Base-by-base conservation (phyloP, 2,797 vertebrate species). In the Platyrinchus mystaceus region DNA sequence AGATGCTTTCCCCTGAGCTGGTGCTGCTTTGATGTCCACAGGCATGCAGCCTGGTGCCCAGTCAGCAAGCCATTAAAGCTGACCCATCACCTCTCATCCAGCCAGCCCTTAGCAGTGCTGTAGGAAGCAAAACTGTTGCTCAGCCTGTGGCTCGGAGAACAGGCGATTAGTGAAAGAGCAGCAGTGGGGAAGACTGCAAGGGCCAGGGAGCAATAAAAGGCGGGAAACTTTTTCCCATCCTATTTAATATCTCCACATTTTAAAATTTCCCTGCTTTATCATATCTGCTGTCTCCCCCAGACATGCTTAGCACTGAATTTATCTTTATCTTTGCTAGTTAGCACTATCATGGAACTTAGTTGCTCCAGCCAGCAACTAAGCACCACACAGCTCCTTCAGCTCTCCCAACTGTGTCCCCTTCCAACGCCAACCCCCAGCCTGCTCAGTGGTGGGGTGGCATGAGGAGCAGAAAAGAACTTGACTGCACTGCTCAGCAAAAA, bases 231-330 rank as follows among this genome's bases (percentile, higher is more conserved):
- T 43, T 15, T 83, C 39, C 14, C 3, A 0, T 75, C 41, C 30
- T 59, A 20, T 52, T 64, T 68, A 68, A 16, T 67, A 41, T 60
- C 32, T 44, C 50, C 47, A 21, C 17, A 28, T 27, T 26, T 77
- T 73, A 46, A 66, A 36, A 62, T 73, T 63, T 50, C 50, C 15
- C 4, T 24, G 8, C 8, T 71, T 90, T 53, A 44, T 77, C 26
- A 13, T 41, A 13, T 26, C 39, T 58, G 9, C 10, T 0, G 0
- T 60, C 23, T 78, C 6, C 4, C 8, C 4, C 4, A 36, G 26
- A 53, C 7, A 19, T 6, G 2, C 60, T 74, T 74, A 77, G 27
- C 3, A 2, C 17, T 53, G 73, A 70, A 27, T 55, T 44, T 73
- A 19, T 58, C 22, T 63, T 7, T 47, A 58, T 53, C n/a, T 69